phyloP scores from a whole-genome alignment of 2,797 vertebrate species.

The Aythya fuligula region DNA sequence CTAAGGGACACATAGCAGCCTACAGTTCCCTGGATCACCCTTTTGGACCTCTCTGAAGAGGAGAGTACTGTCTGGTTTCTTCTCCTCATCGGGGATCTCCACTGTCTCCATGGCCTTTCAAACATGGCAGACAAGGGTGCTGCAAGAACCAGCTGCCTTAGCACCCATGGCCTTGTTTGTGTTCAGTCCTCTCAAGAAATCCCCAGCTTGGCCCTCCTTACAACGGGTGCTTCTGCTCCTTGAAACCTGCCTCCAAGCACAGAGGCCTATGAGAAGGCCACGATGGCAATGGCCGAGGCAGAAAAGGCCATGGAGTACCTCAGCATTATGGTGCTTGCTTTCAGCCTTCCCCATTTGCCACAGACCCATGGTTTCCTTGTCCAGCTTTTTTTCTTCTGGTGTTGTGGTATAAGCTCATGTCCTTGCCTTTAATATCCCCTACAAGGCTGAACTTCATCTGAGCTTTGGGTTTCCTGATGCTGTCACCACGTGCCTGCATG shows the following conservation, averaged over 20 bases:
- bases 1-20: background rate
- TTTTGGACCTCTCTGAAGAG: background rate
- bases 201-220: background rate
- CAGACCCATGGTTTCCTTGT: accelerated
- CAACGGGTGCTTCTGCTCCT: background rate
- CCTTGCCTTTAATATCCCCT: background rate
- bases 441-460: background rate
- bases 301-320: background rate
- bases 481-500: accelerated
- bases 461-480: background rate
- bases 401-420: background rate
- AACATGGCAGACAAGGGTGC: background rate
- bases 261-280: background rate
- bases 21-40: background rate
- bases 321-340: accelerated
- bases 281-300: background rate
- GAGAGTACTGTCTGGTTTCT: background rate
- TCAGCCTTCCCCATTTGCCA: background rate
- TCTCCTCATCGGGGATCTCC: background rate
- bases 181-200: background rate
- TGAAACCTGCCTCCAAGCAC: background rate
- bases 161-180: accelerated
- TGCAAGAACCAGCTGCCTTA: background rate
- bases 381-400: background rate
- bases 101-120: background rate